phyloP scores from a whole-genome alignment of 2,113 vertebrate genomes.

The Neomonachus schauinslandi region DNA sequence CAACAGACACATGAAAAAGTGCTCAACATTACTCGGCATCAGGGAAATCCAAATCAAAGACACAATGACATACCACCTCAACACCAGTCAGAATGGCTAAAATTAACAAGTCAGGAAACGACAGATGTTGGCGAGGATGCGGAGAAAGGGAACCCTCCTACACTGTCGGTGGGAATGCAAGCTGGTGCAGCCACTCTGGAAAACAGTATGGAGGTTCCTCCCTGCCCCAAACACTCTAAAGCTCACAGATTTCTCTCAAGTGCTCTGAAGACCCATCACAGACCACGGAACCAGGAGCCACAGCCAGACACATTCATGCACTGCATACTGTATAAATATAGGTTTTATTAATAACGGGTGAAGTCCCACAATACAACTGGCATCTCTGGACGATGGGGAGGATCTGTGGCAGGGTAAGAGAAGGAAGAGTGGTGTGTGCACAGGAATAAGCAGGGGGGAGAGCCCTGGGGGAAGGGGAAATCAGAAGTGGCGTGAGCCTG shows the following conservation, averaged over 20 bases:
- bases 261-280: not conserved
- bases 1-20: no score
- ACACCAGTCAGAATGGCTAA: no score
- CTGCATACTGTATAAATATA: slow-evolving; percentile 87
- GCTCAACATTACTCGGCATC: no score
- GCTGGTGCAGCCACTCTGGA: no score
- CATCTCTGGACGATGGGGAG: slow-evolving; percentile 57
- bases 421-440: not conserved
- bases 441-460: rapidly evolving
- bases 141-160: no score
- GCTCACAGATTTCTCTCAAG: not conserved
- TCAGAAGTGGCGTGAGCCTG: not conserved
- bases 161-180: no score
- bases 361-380: slow-evolving; percentile 84
- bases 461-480: not conserved
- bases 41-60: no score
- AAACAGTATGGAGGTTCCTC: no score
- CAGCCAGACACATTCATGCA: not conserved
- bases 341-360: slow-evolving; percentile 88
- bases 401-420: not conserved
- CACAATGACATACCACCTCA: no score
- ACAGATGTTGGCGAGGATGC: no score
- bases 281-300: not conserved
- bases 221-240: no score
- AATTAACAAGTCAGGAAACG: no score